A percentile compares a stretch with the other conserved stretches of the same genome.
Evolutionary conservation across 2,888 invertebrate genomes (phyloP).

Genomic region (Pristionchus exspectatus): DNA sequence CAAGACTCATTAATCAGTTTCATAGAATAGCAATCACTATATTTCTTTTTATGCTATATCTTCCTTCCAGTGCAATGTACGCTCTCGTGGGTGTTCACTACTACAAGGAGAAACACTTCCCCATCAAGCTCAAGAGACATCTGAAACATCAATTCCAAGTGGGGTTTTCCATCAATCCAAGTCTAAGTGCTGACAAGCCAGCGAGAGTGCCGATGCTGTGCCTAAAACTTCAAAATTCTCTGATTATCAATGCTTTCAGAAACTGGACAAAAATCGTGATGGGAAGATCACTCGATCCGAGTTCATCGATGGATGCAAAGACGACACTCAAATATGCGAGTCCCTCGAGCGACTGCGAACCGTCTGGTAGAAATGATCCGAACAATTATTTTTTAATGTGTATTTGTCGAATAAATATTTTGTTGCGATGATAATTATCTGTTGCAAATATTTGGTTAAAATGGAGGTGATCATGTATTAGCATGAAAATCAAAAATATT

Average conservation of each 20-base stretch:
- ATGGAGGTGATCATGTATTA: neutral
- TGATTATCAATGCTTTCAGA: neutral
- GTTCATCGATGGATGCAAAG: slow-evolving; percentile 57
- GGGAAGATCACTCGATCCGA: slow-evolving; percentile 60
- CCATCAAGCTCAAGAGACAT: slow-evolving; percentile 54
- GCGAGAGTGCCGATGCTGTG: too few relatives aligned
- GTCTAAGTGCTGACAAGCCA: neutral
- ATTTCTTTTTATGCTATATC: neutral
- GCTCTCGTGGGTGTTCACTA: slow-evolving; percentile 59
- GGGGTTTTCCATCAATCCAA: neutral
- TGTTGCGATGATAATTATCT: neutral
- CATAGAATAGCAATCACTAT: too few relatives aligned
- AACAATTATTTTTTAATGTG: neutral
- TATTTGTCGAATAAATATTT: neutral
- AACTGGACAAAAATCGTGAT: slow-evolving; percentile 34
- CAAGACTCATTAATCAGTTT: too few relatives aligned
- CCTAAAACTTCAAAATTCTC: too few relatives aligned
- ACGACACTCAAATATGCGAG: slow-evolving; percentile 55
- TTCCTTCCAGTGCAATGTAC: slow-evolving; percentile 58
- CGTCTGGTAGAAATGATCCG: slow-evolving; percentile 55
- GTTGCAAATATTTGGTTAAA: neutral
- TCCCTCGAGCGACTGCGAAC: slow-evolving; percentile 56
- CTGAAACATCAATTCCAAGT: slow-evolving; percentile 60
- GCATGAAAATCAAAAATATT: neutral
- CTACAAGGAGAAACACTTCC: slow-evolving; percentile 58